Evolutionary conservation across 1,140 invertebrate species (phyloP).

Genomic region (Ladona fulva): DNA sequence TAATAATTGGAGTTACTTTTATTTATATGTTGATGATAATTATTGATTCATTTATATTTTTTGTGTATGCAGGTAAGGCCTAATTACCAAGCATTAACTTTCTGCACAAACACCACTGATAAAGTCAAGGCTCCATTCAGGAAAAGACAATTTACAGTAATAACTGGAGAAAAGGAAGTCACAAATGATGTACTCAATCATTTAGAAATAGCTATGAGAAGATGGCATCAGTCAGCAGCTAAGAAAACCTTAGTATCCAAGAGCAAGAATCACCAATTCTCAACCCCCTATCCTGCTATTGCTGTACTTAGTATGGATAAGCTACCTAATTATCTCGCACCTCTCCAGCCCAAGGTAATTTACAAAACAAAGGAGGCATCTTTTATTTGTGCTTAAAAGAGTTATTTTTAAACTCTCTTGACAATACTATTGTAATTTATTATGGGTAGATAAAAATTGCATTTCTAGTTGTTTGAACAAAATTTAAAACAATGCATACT

Average conservation of each 20-base stretch:
- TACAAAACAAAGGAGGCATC: no score
- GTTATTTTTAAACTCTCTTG: no score
- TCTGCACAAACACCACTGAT: slow-evolving; percentile 55
- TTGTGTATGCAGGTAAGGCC: slow-evolving; percentile 46
- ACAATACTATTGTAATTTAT: no score
- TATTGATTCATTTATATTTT: slow-evolving; percentile 19
- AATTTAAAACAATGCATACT: no score
- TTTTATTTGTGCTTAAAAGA: background rate
- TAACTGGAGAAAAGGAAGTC: slow-evolving; percentile 52
- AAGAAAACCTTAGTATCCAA: background rate
- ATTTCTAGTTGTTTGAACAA: no score
- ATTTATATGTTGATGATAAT: slow-evolving; percentile 7
- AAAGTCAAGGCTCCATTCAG: slow-evolving; percentile 26
- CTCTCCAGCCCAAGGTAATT: background rate
- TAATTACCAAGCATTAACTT: slow-evolving; percentile 56
- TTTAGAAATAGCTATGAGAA: slow-evolving; percentile 51
- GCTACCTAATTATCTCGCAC: background rate
- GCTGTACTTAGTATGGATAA: background rate
- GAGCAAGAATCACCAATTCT: background rate
- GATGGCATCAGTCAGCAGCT: slow-evolving; percentile 22
- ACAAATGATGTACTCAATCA: slow-evolving; percentile 53
- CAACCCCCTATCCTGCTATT: background rate
- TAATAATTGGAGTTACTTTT: slow-evolving; percentile 22
- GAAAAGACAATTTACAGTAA: slow-evolving; percentile 51
- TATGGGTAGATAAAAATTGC: no score